These are phyloP conservation scores for Dioctria linearis DNA, from an alignment of 2,888 invertebrate genomes.

Conservation along the genomic window DNA sequence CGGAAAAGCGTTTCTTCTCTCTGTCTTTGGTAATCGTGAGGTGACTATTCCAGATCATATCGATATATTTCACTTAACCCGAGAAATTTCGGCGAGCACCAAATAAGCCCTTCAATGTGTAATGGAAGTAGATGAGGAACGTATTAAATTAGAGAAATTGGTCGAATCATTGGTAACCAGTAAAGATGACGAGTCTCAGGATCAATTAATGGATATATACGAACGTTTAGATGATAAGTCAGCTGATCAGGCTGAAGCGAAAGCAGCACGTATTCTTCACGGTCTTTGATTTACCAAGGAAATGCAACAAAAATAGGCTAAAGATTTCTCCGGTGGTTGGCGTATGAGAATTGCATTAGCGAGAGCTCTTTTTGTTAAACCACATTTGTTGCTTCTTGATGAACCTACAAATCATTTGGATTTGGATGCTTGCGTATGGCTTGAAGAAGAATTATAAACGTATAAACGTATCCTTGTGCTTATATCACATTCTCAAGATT, in stretches of 20 bases:
- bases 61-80: slow-evolving; percentile 96
- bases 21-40: slow-evolving; percentile 93
- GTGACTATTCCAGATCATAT: slow-evolving; percentile 97
- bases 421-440: slow-evolving; percentile 99
- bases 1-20: slow-evolving; percentile 96
- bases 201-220: slow-evolving; percentile 97
- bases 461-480: slow-evolving; percentile 97
- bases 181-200: slow-evolving; percentile 93
- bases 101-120: slow-evolving; percentile 97
- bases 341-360: slow-evolving; percentile 99
- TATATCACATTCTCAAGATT: slow-evolving; percentile 99
- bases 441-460: slow-evolving; percentile 96
- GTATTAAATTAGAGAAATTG: slow-evolving; percentile 89
- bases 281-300: slow-evolving; percentile 94
- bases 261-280: slow-evolving; percentile 94
- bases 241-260: slow-evolving; percentile 94
- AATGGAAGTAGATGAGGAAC: slow-evolving; percentile 98
- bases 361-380: slow-evolving; percentile 96
- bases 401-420: slow-evolving; percentile 99
- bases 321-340: slow-evolving; percentile 96
- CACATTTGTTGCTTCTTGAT: slow-evolving; percentile 94
- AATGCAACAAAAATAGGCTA: slow-evolving; percentile 90
- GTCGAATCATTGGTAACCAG: slow-evolving; percentile 91
- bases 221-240: slow-evolving; percentile 97
- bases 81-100: slow-evolving; percentile 98